These are phyloP conservation scores for Eira barbara DNA, from an alignment of 2,113 vertebrate genomes.

Conservation along the genomic window DNA sequence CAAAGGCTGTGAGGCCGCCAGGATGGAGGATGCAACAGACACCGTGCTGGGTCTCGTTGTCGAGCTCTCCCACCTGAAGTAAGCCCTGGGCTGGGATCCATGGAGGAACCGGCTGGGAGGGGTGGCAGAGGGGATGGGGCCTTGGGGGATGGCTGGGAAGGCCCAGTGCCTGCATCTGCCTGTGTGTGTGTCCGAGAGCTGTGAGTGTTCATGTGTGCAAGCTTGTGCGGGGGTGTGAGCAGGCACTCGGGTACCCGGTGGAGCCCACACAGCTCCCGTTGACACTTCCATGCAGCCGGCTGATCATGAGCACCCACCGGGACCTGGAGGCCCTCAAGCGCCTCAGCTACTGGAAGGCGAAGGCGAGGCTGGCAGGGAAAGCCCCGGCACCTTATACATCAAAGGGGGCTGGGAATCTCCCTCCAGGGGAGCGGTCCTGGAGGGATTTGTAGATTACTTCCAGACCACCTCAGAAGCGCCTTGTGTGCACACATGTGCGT, in stretches of 20 bases:
- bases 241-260: neutral
- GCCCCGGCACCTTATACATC: neutral
- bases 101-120: accelerated
- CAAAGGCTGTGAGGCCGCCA: neutral
- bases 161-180: neutral
- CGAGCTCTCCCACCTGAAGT: slow-evolving; percentile 93
- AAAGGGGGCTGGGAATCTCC: neutral
- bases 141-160: neutral
- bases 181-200: neutral
- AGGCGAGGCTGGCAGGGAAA: neutral
- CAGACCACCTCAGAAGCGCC: neutral
- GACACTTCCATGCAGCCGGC: slow-evolving; percentile 54
- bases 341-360: slow-evolving; percentile 35
- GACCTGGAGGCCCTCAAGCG: slow-evolving; percentile 76
- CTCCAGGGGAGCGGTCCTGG: slow-evolving; percentile 28
- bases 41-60: slow-evolving; percentile 85
- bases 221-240: too few species aligned
- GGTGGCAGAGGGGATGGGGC: neutral
- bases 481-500: neutral
- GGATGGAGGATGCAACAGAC: slow-evolving; percentile 84
- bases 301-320: slow-evolving; percentile 78
- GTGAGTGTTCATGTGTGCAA: neutral
- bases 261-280: neutral
- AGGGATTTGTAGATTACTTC: slow-evolving; percentile 43
- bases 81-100: slow-evolving; percentile 26